Conservation (phyloP, 2,888 invertebrate species). For the Melinaea marsaeus region DNA sequence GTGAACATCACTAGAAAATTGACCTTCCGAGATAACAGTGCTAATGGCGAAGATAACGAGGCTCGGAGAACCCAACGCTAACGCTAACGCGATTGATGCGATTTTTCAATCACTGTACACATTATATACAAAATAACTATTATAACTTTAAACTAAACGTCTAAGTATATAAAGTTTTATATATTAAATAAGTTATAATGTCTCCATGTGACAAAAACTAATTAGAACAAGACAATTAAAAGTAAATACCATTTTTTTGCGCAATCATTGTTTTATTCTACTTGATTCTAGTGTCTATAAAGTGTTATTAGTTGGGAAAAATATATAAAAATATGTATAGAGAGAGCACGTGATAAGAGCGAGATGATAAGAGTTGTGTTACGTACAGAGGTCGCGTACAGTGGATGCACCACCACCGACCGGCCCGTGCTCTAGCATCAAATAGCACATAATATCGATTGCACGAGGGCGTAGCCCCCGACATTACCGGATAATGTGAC, state of each 20-base stretch:
- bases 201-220: no score
- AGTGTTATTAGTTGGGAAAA: background rate
- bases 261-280: no score
- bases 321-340: conserved; percentile 3
- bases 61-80: conserved; percentile 21
- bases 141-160: no score
- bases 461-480: conserved; percentile 40
- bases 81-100: conserved; percentile 16
- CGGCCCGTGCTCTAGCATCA: conserved; percentile 32
- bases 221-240: no score
- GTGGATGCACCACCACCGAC: conserved; percentile 35
- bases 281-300: background rate
- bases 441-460: conserved; percentile 43
- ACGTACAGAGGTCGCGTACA: conserved; percentile 27
- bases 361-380: conserved; percentile 7
- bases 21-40: conserved; percentile 51
- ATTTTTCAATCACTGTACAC: conserved; percentile 4
- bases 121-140: no score
- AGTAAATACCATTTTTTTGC: no score
- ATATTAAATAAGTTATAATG: no score
- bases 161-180: no score
- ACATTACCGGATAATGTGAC: conserved; percentile 25
- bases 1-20: conserved; percentile 45
- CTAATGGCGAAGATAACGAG: conserved; percentile 43
- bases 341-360: conserved; percentile 13